A percentile compares a stretch with the other conserved stretches of the same genome.
These are phyloP conservation scores for Sebastes nivosus DNA, from an alignment of 2,797 vertebrate species.

Conservation along the genomic window DNA sequence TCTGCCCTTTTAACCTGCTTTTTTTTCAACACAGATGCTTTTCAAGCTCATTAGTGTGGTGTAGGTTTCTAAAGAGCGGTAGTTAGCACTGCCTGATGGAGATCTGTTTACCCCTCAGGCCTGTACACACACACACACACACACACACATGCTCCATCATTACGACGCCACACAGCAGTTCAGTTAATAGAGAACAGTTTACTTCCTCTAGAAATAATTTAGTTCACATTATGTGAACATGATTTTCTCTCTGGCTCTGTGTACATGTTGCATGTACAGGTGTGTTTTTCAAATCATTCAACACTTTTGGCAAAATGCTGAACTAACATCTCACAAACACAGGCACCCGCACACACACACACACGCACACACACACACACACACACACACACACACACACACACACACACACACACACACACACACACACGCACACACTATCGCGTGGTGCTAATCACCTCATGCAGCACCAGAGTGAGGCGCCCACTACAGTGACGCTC, in stretches of 20 bases:
- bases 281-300: constrained; percentile 10
- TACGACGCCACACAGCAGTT: background rate
- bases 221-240: background rate
- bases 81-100: constrained; percentile 30
- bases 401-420: background rate
- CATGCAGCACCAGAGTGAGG: constrained; percentile 3
- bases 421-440: background rate
- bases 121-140: background rate
- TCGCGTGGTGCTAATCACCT: constrained; percentile 30
- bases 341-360: background rate
- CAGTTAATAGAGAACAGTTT: constrained; percentile 3
- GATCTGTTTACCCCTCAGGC: constrained; percentile 32
- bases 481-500: constrained; percentile 18
- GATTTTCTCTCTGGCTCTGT: background rate
- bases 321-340: background rate
- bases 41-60: constrained; percentile 25
- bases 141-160: background rate
- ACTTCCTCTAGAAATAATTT: background rate
- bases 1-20: constrained; percentile 10
- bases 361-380: background rate
- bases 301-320: background rate
- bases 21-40: background rate
- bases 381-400: background rate
- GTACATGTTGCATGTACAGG: background rate
- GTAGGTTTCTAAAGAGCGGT: background rate